Conservation (phyloP, 1,140 invertebrate species). For the Papilio machaon region DNA sequence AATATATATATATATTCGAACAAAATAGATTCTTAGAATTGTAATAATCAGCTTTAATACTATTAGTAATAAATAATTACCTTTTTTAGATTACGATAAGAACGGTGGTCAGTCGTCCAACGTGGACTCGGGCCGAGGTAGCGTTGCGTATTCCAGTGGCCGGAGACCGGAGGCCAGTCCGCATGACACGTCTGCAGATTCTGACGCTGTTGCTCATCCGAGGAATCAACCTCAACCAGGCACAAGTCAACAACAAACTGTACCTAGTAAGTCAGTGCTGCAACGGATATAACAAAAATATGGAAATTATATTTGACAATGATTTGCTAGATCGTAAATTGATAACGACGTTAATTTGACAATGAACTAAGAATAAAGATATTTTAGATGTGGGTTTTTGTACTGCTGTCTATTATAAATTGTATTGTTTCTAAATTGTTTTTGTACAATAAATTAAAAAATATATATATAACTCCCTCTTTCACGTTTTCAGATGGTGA, state of each 20-base stretch:
- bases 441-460: too few species aligned
- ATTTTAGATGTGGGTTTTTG: too few species aligned
- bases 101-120: slow-evolving; percentile 87
- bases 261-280: slow-evolving; percentile 55
- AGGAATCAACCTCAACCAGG: slow-evolving; percentile 65
- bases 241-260: slow-evolving; percentile 63
- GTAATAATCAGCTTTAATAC: background rate
- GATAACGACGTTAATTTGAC: background rate
- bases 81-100: slow-evolving; percentile 86
- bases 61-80: background rate
- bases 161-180: slow-evolving; percentile 80
- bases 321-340: background rate
- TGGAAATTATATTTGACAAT: background rate
- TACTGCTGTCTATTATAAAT: too few species aligned
- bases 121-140: slow-evolving; percentile 89
- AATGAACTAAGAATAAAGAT: background rate
- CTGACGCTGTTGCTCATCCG: slow-evolving; percentile 68
- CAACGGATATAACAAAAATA: background rate
- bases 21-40: background rate
- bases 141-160: slow-evolving; percentile 89
- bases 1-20: background rate
- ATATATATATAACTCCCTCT: background rate
- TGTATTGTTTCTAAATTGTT: too few species aligned
- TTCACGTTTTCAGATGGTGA: slow-evolving; percentile 83
- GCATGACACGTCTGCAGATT: slow-evolving; percentile 81